phyloP scores from a whole-genome alignment of 1,140 invertebrate species.

The Augochlora pura region DNA sequence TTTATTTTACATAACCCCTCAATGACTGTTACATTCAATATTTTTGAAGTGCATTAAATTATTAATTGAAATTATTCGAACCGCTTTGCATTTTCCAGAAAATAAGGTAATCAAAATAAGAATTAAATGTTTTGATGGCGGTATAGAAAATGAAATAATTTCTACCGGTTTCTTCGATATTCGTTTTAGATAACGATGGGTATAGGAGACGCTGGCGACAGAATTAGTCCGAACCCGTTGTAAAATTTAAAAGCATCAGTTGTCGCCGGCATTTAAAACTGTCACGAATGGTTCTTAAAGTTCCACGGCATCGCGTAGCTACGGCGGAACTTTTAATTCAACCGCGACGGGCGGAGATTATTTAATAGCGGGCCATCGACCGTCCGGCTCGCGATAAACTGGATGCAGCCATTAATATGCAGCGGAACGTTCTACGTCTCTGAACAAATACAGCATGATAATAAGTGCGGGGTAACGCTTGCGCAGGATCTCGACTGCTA shows the following conservation, averaged over 20 bases:
- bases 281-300: not conserved
- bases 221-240: not conserved
- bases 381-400: conserved; percentile 40
- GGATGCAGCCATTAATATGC: conserved; percentile 47
- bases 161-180: too few relatives aligned
- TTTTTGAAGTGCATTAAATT: too few relatives aligned
- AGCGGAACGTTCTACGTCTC: conserved; percentile 38
- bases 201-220: not conserved
- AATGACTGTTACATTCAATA: too few relatives aligned
- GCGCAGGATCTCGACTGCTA: not conserved
- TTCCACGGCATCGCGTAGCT: not conserved
- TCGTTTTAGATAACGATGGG: too few relatives aligned
- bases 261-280: not conserved
- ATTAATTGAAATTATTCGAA: too few relatives aligned
- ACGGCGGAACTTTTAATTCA: conserved; percentile 42
- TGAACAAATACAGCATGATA: conserved; percentile 47
- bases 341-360: conserved; percentile 45
- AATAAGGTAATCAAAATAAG: too few relatives aligned
- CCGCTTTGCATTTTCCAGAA: too few relatives aligned
- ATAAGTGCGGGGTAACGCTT: conserved; percentile 39
- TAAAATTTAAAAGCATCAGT: not conserved
- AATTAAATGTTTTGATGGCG: too few relatives aligned
- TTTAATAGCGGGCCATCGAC: conserved; percentile 38
- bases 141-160: too few relatives aligned
- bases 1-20: too few relatives aligned